phyloP scores from a whole-genome alignment of 2,888 invertebrate species.

The Cinara cedri region DNA sequence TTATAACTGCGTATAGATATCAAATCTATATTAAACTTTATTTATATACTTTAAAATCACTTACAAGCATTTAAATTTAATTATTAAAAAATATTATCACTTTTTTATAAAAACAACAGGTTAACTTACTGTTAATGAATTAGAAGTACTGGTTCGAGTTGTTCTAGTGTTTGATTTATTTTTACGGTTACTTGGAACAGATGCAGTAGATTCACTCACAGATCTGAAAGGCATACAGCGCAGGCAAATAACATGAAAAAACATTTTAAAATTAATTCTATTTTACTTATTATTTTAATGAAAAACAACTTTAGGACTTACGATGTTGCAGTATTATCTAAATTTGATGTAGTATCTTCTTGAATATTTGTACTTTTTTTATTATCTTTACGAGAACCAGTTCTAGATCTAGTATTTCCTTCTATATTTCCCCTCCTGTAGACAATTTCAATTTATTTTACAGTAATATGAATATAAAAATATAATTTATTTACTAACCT shows the following conservation, averaged over 20 bases:
- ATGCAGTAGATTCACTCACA: conserved; percentile 23
- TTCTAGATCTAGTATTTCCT: conserved; percentile 52
- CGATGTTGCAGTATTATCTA: conserved; percentile 20
- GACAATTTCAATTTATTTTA: neutral
- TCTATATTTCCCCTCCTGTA: conserved; percentile 51
- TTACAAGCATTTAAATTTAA: neutral
- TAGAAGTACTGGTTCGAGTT: conserved; percentile 30
- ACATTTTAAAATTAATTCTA: neutral
- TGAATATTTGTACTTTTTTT: conserved; percentile 46
- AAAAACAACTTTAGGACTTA: neutral
- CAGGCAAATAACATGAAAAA: too few relatives aligned
- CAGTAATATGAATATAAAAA: neutral
- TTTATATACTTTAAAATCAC: neutral
- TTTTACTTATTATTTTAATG: neutral
- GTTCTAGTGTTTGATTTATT: conserved; percentile 40
- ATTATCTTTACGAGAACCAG: conserved; percentile 27
- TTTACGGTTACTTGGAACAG: conserved; percentile 26
- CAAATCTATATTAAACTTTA: too few relatives aligned
- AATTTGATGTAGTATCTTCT: conserved; percentile 7
- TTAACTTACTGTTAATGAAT: conserved; percentile 28
- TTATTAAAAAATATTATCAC: too few relatives aligned
- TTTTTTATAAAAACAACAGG: neutral
- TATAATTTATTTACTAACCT: conserved; percentile 7
- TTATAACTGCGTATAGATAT: too few relatives aligned
- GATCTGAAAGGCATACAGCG: neutral